phyloP scores from a whole-genome alignment of 2,797 vertebrate species.

The Micromesistius poutassou region DNA sequence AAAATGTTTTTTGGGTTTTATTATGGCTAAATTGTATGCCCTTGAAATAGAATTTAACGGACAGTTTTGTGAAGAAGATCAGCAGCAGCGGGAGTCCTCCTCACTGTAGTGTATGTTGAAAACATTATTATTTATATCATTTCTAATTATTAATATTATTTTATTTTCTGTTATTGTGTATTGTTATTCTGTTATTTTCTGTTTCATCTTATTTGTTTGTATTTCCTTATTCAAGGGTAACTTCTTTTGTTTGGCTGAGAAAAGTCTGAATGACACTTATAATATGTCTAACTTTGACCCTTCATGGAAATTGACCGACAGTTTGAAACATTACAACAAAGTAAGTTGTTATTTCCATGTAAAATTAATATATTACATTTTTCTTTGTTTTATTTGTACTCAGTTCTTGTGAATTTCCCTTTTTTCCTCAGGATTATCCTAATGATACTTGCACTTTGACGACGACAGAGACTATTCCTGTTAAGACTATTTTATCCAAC shows the following conservation, averaged over 20 bases:
- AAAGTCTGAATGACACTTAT: conserved; percentile 6
- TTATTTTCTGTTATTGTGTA: neutral
- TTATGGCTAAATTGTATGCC: neutral
- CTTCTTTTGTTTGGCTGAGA: conserved; percentile 36
- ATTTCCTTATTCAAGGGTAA: rapidly evolving
- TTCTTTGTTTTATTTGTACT: neutral
- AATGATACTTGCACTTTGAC: neutral
- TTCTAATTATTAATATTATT: neutral
- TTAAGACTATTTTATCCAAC: neutral
- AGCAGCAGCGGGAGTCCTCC: too few relatives aligned
- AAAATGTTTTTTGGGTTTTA: neutral
- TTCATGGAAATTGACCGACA: rapidly evolving
- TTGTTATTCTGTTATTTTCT: neutral
- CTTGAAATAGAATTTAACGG: rapidly evolving
- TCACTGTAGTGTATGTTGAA: conserved; percentile 27
- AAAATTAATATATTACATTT: neutral
- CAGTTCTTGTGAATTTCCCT: neutral
- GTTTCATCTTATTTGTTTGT: conserved; percentile 13
- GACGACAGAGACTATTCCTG: neutral
- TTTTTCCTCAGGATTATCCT: neutral
- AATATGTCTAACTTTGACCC: too few relatives aligned
- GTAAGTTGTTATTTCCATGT: conserved; percentile 26
- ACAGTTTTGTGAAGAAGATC: too few relatives aligned
- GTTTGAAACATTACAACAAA: rapidly evolving
- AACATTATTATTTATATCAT: neutral